These are phyloP conservation scores for Oncorhynchus tshawytscha DNA, from an alignment of 2,113 vertebrate genomes.

Conservation along the genomic window DNA sequence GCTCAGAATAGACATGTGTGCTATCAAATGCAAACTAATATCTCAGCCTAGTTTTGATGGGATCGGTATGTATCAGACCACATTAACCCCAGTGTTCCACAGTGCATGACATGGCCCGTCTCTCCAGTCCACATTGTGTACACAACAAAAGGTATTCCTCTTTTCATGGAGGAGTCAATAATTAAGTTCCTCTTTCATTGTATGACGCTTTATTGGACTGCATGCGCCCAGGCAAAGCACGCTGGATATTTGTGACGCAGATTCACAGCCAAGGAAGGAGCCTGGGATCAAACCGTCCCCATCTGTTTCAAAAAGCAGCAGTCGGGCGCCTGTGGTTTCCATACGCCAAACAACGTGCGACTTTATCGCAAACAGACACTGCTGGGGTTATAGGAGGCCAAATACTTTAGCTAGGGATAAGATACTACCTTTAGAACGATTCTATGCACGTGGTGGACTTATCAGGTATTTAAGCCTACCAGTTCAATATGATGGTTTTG, in stretches of 20 bases:
- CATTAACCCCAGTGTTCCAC: background rate
- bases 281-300: constrained; percentile 32
- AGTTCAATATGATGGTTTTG: too few species aligned
- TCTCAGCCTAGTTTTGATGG: background rate
- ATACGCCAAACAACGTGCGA: constrained; percentile 26
- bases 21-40: too few species aligned
- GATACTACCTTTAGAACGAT: too few species aligned
- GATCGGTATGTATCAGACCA: background rate
- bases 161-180: background rate
- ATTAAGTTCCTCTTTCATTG: background rate
- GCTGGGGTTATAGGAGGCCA: too few species aligned
- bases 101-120: background rate
- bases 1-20: background rate
- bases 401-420: too few species aligned
- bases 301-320: background rate
- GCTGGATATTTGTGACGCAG: constrained; percentile 12
- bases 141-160: too few species aligned
- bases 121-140: too few species aligned
- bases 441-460: background rate
- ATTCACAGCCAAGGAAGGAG: constrained; percentile 15
- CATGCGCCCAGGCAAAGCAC: background rate
- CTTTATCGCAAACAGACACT: background rate
- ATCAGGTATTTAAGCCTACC: too few species aligned
- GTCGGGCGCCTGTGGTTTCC: constrained; percentile 11
- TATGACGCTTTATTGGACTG: background rate